A percentile compares a stretch with the other conserved stretches of the same genome.
Conservation (phyloP, 2,888 invertebrate genomes). For the Cataglyphis altisquamis region DNA sequence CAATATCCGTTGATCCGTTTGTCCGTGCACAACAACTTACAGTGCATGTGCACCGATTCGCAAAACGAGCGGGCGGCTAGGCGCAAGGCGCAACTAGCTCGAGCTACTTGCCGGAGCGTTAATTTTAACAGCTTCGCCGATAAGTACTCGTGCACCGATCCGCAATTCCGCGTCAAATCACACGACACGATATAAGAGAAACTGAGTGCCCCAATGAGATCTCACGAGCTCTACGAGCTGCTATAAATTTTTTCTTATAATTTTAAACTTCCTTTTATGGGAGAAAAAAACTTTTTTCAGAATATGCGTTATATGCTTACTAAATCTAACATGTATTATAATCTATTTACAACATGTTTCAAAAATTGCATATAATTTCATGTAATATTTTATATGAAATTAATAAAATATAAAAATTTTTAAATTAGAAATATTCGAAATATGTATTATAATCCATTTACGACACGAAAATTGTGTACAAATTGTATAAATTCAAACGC, state of each 20-base stretch:
- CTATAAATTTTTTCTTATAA: background rate
- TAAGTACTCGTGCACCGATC: background rate
- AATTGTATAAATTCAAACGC: background rate
- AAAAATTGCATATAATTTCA: background rate
- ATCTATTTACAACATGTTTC: too few species aligned
- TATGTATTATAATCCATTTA: background rate
- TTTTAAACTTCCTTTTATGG: background rate
- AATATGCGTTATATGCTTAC: background rate
- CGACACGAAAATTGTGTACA: background rate
- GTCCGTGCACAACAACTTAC: conserved; percentile 37
- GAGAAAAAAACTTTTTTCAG: background rate
- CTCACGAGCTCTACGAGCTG: background rate
- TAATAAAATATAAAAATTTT: background rate
- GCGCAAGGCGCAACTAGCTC: background rate
- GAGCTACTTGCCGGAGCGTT: conserved; percentile 3
- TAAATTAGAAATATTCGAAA: background rate
- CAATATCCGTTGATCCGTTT: conserved; percentile 60
- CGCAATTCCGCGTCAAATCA: background rate
- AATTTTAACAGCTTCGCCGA: conserved; percentile 21
- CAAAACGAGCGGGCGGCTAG: background rate
- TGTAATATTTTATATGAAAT: background rate
- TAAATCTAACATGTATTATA: too few species aligned
- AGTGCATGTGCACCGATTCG: conserved; percentile 38
- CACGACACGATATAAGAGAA: background rate
- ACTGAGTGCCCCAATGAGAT: background rate